These are phyloP conservation scores for Brachypodius melanocephalos DNA, from an alignment of 2,113 vertebrate species.

Conservation along the genomic window DNA sequence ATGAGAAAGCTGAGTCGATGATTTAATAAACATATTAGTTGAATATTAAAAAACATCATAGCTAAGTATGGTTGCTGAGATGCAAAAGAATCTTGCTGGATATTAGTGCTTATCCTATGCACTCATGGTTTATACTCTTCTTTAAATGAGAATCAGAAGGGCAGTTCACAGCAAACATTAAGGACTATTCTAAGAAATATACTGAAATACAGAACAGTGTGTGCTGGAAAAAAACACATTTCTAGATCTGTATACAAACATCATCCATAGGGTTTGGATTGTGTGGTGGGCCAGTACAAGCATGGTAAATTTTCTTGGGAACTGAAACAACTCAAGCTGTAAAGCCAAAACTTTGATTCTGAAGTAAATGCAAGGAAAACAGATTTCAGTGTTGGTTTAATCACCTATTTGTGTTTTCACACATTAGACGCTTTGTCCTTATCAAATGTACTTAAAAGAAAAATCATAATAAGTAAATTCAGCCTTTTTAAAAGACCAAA, in stretches of 20 bases:
- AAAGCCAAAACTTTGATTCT: not conserved
- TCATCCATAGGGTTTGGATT: not conserved
- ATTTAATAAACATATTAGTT: not conserved
- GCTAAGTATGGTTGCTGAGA: not conserved
- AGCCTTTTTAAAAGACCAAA: not conserved
- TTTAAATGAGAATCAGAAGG: not conserved
- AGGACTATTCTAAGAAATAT: not conserved
- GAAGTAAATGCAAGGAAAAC: not conserved
- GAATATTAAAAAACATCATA: not conserved
- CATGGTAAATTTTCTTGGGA: not conserved
- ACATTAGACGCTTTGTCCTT: not conserved
- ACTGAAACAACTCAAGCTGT: not conserved
- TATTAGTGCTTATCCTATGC: not conserved
- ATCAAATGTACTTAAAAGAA: not conserved
- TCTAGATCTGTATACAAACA: not conserved
- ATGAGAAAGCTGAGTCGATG: not conserved
- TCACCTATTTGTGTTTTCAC: not conserved
- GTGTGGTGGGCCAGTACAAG: not conserved
- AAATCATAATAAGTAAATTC: not conserved
- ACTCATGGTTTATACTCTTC: not conserved
- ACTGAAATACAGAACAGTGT: not conserved
- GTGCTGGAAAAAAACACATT: not conserved
- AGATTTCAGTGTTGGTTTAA: not conserved
- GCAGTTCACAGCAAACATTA: not conserved
- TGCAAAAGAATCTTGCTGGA: not conserved